Conservation (phyloP, 2,113 vertebrate genomes). For the Myrmecophaga tridactyla region DNA sequence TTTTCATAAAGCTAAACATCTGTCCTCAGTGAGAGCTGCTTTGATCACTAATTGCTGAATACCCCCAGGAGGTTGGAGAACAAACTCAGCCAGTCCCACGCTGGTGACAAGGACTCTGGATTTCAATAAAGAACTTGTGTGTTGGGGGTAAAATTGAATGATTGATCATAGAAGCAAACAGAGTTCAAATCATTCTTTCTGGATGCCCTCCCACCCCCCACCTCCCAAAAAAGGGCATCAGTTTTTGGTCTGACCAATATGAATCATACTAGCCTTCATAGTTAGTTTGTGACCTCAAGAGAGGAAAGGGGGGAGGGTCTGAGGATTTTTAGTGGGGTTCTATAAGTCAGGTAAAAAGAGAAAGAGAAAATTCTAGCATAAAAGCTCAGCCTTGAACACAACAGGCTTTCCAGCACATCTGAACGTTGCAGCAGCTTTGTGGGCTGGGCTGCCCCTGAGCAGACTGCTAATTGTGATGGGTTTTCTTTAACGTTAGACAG, state of each 20-base stretch:
- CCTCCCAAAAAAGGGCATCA: background rate
- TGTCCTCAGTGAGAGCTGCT: conserved; percentile 40
- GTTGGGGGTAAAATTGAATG: background rate
- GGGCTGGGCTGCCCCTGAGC: background rate
- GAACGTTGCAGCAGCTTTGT: background rate
- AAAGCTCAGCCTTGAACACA: background rate
- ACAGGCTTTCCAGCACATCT: background rate
- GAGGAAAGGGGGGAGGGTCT: background rate
- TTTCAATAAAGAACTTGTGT: background rate
- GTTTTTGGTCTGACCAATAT: background rate
- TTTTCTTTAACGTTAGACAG: background rate
- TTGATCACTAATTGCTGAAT: background rate
- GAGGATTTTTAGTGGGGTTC: background rate
- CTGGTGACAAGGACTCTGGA: background rate
- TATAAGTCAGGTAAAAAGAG: background rate
- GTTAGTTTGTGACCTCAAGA: background rate
- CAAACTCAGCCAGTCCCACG: background rate
- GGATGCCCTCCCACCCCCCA: too few relatives aligned
- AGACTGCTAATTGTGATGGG: background rate
- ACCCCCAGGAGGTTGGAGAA: background rate
- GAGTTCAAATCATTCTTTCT: background rate
- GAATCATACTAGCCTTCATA: background rate
- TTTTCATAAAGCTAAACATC: conserved; percentile 38
- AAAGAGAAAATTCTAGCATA: background rate
- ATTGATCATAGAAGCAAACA: background rate